A percentile compares a stretch with the other conserved stretches of the same genome.
Conservation (phyloP, 2,888 invertebrate genomes). For the Drosophila conformis region DNA sequence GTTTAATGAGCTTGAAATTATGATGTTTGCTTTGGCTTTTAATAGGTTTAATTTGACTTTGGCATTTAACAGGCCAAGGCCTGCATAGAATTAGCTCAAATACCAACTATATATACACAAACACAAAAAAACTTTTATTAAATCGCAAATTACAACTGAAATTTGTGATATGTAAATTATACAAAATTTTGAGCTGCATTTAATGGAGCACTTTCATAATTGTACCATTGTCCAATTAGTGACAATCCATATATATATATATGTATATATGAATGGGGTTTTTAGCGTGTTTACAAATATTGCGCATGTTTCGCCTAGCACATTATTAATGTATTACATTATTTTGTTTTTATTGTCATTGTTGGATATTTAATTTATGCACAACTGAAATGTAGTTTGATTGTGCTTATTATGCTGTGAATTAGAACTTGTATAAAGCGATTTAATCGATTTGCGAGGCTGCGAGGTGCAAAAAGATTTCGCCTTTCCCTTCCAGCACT, state of each 20-base stretch:
- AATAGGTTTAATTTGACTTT: constrained; percentile 32
- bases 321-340: constrained; percentile 54
- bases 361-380: constrained; percentile 46
- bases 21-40: constrained; percentile 54
- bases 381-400: constrained; percentile 27
- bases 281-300: constrained; percentile 63
- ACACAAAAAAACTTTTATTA: constrained; percentile 31
- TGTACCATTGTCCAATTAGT: constrained; percentile 15
- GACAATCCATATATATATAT: constrained; percentile 7
- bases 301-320: constrained; percentile 47
- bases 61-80: constrained; percentile 24
- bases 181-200: constrained; percentile 34
- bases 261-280: constrained; percentile 1
- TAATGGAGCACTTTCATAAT: constrained; percentile 22
- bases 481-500: neutral
- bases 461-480: neutral
- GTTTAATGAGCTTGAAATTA: constrained; percentile 73
- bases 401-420: neutral
- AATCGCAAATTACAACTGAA: constrained; percentile 2
- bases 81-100: constrained; percentile 18
- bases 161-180: constrained; percentile 18
- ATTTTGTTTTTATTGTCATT: constrained; percentile 37
- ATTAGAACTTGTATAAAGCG: constrained; percentile 2
- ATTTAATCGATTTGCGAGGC: neutral
- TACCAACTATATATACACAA: neutral